phyloP scores from a whole-genome alignment of 2,888 invertebrate genomes.

The Trichacis sp. region DNA sequence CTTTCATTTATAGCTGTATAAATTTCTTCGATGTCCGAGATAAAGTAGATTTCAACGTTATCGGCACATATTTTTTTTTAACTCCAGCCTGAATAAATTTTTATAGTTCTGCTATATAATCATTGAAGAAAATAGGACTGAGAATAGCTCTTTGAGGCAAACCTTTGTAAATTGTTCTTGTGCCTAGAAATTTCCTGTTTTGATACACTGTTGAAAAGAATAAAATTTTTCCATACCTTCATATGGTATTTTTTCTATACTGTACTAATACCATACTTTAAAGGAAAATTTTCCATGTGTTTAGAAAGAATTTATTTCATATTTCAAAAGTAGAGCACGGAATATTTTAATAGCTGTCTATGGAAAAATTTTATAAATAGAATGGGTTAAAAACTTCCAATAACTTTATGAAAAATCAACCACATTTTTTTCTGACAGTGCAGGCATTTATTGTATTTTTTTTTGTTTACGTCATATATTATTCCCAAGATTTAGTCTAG shows the following conservation, averaged over 20 bases:
- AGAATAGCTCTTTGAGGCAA: conserved; percentile 12
- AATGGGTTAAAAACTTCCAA: too few relatives aligned
- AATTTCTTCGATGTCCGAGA: background rate
- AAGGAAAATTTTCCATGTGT: too few relatives aligned
- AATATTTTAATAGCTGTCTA: too few relatives aligned
- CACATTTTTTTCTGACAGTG: too few relatives aligned
- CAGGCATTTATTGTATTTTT: background rate
- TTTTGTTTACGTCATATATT: background rate
- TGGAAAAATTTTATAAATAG: too few relatives aligned
- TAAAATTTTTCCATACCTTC: too few relatives aligned
- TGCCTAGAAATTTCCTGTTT: background rate
- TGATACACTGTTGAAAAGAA: too few relatives aligned
- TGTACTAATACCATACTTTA: too few relatives aligned
- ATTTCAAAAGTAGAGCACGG: too few relatives aligned
- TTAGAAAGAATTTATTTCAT: too few relatives aligned
- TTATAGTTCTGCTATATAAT: background rate
- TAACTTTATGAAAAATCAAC: too few relatives aligned
- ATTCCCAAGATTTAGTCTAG: background rate
- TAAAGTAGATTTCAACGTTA: conserved; percentile 2
- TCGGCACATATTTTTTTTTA: background rate
- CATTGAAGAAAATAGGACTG: conserved; percentile 9
- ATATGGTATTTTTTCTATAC: too few relatives aligned
- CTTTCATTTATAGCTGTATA: background rate
- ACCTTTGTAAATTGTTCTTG: background rate
- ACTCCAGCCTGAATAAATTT: background rate